Evolutionary conservation across 2,797 vertebrate genomes (phyloP), one percentile per base, ranked within the genome.

Genomic region (Amphiprion clarkii): DNA sequence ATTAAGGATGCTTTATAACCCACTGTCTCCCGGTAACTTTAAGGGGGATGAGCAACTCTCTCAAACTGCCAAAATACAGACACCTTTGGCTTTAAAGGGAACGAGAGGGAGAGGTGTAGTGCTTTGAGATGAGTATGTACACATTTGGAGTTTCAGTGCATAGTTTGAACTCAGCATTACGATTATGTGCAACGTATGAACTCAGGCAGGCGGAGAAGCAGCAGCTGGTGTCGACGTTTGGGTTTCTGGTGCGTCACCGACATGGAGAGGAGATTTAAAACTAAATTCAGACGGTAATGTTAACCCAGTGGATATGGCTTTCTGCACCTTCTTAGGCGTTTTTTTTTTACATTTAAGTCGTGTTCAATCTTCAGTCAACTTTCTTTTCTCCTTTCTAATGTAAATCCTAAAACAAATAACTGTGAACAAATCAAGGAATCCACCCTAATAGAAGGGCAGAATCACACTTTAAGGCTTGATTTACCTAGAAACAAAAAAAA

Each of bases 111-210:
- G 42, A 6, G 72, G 49, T 29, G 69, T 56, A 70, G 82, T 69
- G 85, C 62, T 72, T 76, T 54, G 39, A 89, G 74, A 79, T 78
- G 69, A 88, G 60, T 68, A 76, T 63, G 66, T 23, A 72, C 61
- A 77, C 71, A 66, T 82, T 44, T 72, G 83, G 86, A 86, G 67
- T 49, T 82, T 91, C 93, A 96, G 95, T 95, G 96, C 95, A 95
- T 86, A 94, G 94, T 49, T 78, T 82, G 0, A 86, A 86, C 89
- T 88, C 92, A 95, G 94, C 93, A 94, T 94, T 87, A 77, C 62
- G 87, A 90, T 86, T 79, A 83, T 67, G 85, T 77, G 86, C 76
- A 82, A 82, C 40, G 21, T 49, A 16, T n/a, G 42, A 77, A n/a
- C 44, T 55, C 69, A 71, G 76, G 79, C 76, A 49, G 67, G 75